Evolutionary conservation across 2,888 invertebrate genomes (phyloP).

Genomic region (Cecidostiba fungosa): DNA sequence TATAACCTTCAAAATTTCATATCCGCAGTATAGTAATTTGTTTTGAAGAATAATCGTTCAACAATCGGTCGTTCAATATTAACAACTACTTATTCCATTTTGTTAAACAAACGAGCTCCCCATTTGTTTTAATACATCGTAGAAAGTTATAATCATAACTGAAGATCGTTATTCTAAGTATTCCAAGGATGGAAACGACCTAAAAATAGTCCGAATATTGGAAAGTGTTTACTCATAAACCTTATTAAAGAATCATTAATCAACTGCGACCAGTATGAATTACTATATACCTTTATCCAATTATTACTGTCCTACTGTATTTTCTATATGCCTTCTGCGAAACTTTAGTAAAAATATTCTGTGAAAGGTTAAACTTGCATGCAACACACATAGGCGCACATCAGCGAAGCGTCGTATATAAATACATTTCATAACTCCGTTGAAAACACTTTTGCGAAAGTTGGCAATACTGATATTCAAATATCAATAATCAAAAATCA

Average conservation of each 20-base stretch:
- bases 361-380: slow-evolving; percentile 4
- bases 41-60: neutral
- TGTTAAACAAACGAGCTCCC: neutral
- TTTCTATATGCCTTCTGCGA: neutral
- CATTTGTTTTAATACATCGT: neutral
- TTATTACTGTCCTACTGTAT: neutral
- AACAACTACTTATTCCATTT: neutral
- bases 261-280: neutral
- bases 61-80: neutral
- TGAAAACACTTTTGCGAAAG: neutral
- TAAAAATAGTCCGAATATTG: neutral
- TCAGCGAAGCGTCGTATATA: slow-evolving; percentile 17
- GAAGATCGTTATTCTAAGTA: neutral
- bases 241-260: neutral
- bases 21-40: neutral
- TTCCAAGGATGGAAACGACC: neutral
- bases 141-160: neutral
- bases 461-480: neutral
- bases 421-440: neutral
- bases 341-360: neutral
- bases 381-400: too few relatives aligned
- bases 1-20: slow-evolving; percentile 3
- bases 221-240: neutral
- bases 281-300: slow-evolving; percentile 4
- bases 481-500: neutral